These are phyloP conservation scores for Nycticebus coucang DNA, from an alignment of 2,113 vertebrate species.

Conservation along the genomic window DNA sequence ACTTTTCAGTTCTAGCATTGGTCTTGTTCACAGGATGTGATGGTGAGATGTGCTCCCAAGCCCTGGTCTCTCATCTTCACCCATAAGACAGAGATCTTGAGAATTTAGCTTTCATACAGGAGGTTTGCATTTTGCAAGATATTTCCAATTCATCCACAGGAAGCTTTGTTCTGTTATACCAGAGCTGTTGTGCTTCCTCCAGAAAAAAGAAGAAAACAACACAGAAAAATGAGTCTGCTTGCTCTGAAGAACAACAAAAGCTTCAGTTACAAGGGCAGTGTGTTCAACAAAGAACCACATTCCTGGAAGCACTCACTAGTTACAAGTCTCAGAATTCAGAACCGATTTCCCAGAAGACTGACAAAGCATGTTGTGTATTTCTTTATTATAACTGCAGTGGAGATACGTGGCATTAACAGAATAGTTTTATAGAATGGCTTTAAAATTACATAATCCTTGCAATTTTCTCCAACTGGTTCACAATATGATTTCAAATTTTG, in stretches of 20 bases:
- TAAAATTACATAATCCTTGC: not conserved
- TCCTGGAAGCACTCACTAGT: not conserved
- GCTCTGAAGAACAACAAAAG: not conserved
- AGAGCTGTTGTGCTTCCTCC: not conserved
- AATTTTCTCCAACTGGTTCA: not conserved
- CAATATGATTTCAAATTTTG: not conserved
- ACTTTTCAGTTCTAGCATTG: not conserved
- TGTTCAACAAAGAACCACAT: not conserved
- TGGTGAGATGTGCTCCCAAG: not conserved
- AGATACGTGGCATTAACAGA: not conserved
- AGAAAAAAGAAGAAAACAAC: constrained; percentile 8
- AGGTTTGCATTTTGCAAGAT: constrained; percentile 4
- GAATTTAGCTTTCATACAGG: not conserved
- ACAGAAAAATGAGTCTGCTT: not conserved
- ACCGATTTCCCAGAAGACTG: not conserved
- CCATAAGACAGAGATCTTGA: not conserved
- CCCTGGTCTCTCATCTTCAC: not conserved
- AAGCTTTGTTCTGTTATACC: not conserved
- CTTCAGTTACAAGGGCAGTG: not conserved
- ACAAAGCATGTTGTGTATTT: not conserved
- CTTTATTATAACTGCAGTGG: not conserved
- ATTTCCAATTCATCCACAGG: not conserved
- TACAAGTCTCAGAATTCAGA: not conserved
- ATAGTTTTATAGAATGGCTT: not conserved
- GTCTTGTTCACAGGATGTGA: not conserved